These are phyloP conservation scores for Idaea straminata DNA, from an alignment of 2,888 invertebrate species.

Conservation along the genomic window DNA sequence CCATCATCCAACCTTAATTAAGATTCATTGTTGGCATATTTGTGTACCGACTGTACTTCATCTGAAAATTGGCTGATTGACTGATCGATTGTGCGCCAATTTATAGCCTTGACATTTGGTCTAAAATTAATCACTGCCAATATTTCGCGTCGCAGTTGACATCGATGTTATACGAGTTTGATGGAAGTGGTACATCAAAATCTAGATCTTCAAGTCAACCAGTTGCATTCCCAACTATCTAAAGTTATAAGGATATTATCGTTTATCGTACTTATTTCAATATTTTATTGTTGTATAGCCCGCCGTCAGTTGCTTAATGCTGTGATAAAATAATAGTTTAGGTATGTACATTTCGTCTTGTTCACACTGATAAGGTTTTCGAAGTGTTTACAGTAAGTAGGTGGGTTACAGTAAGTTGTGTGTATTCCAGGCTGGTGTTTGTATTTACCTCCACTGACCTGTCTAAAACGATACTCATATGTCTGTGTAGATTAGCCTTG, in stretches of 20 bases:
- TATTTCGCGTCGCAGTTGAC: constrained; percentile 23
- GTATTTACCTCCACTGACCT: constrained; percentile 56
- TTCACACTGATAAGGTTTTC: constrained; percentile 10
- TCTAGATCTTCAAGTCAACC: not conserved
- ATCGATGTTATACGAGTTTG: constrained; percentile 14
- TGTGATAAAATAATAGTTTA: not conserved
- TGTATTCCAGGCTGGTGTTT: constrained; percentile 13
- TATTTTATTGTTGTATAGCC: not conserved
- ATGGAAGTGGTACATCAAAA: not conserved
- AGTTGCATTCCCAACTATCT: not conserved
- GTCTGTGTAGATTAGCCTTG: constrained; percentile 74
- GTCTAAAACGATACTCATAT: constrained; percentile 78
- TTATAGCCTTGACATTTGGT: constrained; percentile 33
- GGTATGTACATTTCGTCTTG: constrained; percentile 20
- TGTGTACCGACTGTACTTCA: not conserved
- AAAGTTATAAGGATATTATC: not conserved
- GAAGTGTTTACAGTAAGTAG: not conserved
- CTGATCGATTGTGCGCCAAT: constrained; percentile 26
- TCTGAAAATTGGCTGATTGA: not conserved
- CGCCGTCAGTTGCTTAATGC: not conserved
- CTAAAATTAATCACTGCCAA: constrained; percentile 32
- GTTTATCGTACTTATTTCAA: not conserved
- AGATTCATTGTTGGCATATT: not conserved
- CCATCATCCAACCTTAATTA: not conserved
- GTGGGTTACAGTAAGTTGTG: not conserved